phyloP scores from a whole-genome alignment of 2,113 vertebrate genomes.

The Varanus salvator region DNA sequence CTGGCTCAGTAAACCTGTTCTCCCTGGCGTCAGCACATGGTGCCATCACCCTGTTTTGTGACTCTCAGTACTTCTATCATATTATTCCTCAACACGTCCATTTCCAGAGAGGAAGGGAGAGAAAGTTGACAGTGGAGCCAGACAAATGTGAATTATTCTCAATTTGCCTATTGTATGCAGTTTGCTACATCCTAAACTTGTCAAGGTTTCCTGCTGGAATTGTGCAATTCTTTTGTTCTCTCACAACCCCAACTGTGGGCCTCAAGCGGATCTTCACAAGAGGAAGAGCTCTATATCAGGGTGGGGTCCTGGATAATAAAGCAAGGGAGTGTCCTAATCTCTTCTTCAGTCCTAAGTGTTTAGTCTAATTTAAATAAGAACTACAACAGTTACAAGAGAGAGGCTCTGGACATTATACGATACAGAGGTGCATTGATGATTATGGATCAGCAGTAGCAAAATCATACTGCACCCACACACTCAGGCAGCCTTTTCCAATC shows the following conservation, averaged over 20 bases:
- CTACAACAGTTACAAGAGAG: background rate
- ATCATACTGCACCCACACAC: background rate
- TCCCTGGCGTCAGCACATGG: too few relatives aligned
- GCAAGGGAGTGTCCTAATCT: too few relatives aligned
- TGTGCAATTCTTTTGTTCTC: background rate
- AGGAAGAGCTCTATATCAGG: background rate
- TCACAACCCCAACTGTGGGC: background rate
- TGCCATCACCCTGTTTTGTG: background rate
- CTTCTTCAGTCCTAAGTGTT: background rate
- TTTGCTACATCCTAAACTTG: background rate
- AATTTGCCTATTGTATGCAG: background rate
- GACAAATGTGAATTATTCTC: background rate
- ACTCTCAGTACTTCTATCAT: background rate
- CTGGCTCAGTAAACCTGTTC: background rate
- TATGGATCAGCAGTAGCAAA: background rate
- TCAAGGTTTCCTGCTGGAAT: background rate
- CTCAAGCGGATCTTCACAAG: background rate
- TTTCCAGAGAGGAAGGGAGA: background rate
- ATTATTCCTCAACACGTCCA: background rate
- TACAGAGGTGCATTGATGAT: background rate
- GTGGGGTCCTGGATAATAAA: background rate
- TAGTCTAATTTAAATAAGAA: background rate
- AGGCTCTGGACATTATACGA: background rate
- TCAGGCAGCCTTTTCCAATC: too few relatives aligned
- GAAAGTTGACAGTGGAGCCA: background rate